Conservation (phyloP, 2,113 vertebrate genomes). For the Paramormyrops kingsleyae region DNA sequence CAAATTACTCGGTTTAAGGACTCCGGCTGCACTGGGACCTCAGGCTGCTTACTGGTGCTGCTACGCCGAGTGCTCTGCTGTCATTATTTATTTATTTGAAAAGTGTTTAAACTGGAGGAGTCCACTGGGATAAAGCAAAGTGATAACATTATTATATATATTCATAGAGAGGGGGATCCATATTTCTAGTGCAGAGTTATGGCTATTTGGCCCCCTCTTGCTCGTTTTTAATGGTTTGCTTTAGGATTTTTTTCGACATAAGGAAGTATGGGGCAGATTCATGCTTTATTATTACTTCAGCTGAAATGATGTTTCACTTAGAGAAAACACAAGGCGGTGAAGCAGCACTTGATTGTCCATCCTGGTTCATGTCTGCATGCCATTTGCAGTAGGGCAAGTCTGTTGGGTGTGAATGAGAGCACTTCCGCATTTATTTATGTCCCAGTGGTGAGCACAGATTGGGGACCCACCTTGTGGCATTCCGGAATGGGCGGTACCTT, state of each 20-base stretch:
- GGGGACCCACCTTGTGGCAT: neutral
- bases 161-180: constrained; percentile 19
- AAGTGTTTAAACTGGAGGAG: constrained; percentile 74
- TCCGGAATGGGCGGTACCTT: constrained; percentile 5
- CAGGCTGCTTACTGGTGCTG: constrained; percentile 54
- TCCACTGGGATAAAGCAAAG: constrained; percentile 57
- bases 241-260: neutral
- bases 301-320: neutral
- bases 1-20: constrained; percentile 81
- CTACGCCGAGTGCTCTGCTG: constrained; percentile 48
- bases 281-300: neutral
- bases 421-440: neutral
- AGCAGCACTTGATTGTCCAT: constrained; percentile 14
- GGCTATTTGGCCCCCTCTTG: neutral
- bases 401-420: neutral
- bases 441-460: neutral
- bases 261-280: neutral
- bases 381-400: neutral
- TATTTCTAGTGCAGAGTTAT: neutral
- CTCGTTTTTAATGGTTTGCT: neutral
- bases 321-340: constrained; percentile 34
- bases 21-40: constrained; percentile 74
- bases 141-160: constrained; percentile 57
- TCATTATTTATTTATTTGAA: constrained; percentile 88
- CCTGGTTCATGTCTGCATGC: neutral